phyloP scores from a whole-genome alignment of 2,888 invertebrate genomes.

The Lasioglossum lativentre region DNA sequence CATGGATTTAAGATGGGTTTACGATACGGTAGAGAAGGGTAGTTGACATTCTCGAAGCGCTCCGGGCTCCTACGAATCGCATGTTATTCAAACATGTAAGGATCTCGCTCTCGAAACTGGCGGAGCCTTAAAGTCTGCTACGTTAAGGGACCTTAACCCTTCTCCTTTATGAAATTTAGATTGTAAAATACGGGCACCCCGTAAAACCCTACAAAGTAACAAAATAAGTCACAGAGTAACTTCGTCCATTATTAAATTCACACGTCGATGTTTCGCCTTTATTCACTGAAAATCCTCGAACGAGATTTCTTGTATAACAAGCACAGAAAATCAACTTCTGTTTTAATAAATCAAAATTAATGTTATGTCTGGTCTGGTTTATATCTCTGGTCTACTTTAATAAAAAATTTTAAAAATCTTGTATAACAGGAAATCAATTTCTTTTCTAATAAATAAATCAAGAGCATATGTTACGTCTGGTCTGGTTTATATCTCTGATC shows the following conservation, averaged over 20 bases:
- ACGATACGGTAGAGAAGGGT: constrained; percentile 25
- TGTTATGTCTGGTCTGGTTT: too few species aligned
- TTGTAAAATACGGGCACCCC: not conserved
- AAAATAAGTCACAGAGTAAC: not conserved
- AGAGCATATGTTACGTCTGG: too few species aligned
- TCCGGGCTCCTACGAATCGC: constrained; percentile 2
- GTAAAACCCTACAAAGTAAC: not conserved
- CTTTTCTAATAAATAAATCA: too few species aligned
- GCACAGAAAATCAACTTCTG: not conserved
- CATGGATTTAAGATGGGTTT: constrained; percentile 34
- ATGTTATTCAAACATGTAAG: constrained; percentile 7
- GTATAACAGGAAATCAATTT: too few species aligned
- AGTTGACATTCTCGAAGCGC: constrained; percentile 24
- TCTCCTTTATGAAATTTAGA: constrained; percentile 3
- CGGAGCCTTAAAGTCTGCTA: not conserved
- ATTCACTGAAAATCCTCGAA: not conserved
- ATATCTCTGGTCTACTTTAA: too few species aligned
- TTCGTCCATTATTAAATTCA: not conserved
- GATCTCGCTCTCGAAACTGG: constrained; percentile 1
- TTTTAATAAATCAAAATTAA: too few species aligned
- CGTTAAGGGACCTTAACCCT: not conserved
- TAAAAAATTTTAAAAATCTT: too few species aligned
- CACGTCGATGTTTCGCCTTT: not conserved
- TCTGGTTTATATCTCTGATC: too few species aligned
- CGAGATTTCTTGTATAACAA: not conserved